These are phyloP conservation scores for Scleropages formosus DNA, from an alignment of 2,797 vertebrate genomes.

Conservation along the genomic window DNA sequence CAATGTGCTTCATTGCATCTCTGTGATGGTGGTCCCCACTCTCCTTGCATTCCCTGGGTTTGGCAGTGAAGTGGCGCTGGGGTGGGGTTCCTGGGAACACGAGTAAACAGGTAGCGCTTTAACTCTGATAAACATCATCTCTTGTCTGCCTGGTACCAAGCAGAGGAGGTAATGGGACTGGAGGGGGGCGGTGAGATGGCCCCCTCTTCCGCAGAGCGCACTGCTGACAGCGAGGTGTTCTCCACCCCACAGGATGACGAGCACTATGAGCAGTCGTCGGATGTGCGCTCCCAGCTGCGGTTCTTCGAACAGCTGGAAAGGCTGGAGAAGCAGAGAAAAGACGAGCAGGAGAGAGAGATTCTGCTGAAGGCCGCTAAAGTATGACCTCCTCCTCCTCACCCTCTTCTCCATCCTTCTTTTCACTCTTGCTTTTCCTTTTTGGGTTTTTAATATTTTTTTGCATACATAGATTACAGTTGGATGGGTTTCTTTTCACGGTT, in stretches of 20 bases:
- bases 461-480: too few species aligned
- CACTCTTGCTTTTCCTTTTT: background rate
- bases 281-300: conserved; percentile 80
- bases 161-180: background rate
- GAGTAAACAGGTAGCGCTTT: conserved; percentile 69
- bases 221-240: conserved; percentile 5
- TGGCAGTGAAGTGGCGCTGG: too few species aligned
- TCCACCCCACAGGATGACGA: conserved; percentile 73
- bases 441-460: too few species aligned
- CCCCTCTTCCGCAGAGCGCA: too few species aligned
- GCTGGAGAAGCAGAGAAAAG: conserved; percentile 85
- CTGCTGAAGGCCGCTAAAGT: conserved; percentile 86
- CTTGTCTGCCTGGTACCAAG: conserved; percentile 37
- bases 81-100: conserved; percentile 31
- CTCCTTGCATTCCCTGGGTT: background rate
- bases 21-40: background rate
- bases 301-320: conserved; percentile 87
- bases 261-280: conserved; percentile 76
- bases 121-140: conserved; percentile 62
- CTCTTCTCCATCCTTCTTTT: background rate
- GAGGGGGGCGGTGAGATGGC: background rate
- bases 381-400: conserved; percentile 32
- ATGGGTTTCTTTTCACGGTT: too few species aligned
- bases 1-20: too few species aligned
- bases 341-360: conserved; percentile 85